Evolutionary conservation across 2,113 vertebrate genomes (phyloP), one percentile per base, ranked within the genome.

Genomic region (Gorsachius goisagi): DNA sequence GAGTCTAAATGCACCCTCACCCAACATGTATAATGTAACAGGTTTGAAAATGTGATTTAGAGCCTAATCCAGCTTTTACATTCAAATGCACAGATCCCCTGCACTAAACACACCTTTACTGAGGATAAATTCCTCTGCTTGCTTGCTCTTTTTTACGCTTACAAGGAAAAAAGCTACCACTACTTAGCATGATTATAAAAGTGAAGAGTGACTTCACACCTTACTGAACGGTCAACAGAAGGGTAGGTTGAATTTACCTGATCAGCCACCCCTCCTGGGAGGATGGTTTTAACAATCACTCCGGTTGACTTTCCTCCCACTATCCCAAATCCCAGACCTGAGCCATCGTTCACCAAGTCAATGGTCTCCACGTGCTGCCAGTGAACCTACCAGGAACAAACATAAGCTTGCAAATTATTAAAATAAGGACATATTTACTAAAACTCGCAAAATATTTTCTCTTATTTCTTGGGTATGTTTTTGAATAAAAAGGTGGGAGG

Each of bases 261-360:
- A 97, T 99, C 99, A 81, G 99, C 99, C 33, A 99, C 98, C 35
- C 99, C 99, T 97, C 99, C 99, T 18, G 99, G 99, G 15, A 99
- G 98, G 88, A 99, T 99, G 37, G 99, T 99, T 97, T 99, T 99
- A 68, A 99, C 99, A 49, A 99, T 99, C 37, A 99, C 99, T 6
- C 99, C 99, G 11, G 99, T 99, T 86, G 98, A 98, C 95, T 98
- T 99, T 95, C 99, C 99, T 95, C 99, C 99, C 15, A 99, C 98
- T 55, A 99, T 99, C 71, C 99, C 99, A 91, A 99, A 99, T 71
- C 99, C 99, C 37, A 99, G 97, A 69, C 99, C 99, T 3, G 99
- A 99, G 20, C 99, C 99, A 66, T 99, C 99, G 6, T 99, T 99
- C 80, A 99, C 98, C 97, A 99, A 88, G 76, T 99, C 99, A 76